Evolutionary conservation across 2,113 vertebrate species (phyloP).

Genomic region (Anthoscopus minutus): DNA sequence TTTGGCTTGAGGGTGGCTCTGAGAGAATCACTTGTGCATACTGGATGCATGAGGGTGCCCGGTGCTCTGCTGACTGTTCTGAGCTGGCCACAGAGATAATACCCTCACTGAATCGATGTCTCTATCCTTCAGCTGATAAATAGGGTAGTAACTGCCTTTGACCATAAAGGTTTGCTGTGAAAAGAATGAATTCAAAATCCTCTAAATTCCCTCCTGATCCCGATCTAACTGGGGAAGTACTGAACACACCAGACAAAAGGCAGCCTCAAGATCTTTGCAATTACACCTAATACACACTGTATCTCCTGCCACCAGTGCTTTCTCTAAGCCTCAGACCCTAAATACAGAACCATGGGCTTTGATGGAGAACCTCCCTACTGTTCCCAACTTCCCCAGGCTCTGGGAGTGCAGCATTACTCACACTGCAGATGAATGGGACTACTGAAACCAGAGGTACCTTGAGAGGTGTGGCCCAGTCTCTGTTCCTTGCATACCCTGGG

Average conservation of each 20-base stretch:
- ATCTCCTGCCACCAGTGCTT: neutral
- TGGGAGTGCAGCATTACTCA: neutral
- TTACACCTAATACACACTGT: neutral
- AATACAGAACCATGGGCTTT: neutral
- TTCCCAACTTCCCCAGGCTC: neutral
- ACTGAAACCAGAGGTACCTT: neutral
- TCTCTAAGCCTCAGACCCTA: neutral
- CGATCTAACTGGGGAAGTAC: neutral
- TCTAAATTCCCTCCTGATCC: neutral
- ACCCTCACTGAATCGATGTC: accelerated
- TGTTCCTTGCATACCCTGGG: neutral
- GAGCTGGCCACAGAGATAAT: neutral
- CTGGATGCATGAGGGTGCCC: neutral
- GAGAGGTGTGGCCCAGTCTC: neutral
- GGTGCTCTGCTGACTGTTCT: neutral
- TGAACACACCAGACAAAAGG: neutral
- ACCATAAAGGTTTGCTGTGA: neutral
- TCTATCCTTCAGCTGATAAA: neutral
- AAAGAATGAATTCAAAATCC: neutral
- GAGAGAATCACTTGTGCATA: neutral
- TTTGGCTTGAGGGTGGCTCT: neutral
- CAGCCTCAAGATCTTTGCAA: neutral
- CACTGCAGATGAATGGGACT: neutral
- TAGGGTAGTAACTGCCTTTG: neutral
- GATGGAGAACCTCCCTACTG: neutral